Evolutionary conservation across 2,888 invertebrate genomes (phyloP).

Genomic region (Bembecia ichneumoniformis): DNA sequence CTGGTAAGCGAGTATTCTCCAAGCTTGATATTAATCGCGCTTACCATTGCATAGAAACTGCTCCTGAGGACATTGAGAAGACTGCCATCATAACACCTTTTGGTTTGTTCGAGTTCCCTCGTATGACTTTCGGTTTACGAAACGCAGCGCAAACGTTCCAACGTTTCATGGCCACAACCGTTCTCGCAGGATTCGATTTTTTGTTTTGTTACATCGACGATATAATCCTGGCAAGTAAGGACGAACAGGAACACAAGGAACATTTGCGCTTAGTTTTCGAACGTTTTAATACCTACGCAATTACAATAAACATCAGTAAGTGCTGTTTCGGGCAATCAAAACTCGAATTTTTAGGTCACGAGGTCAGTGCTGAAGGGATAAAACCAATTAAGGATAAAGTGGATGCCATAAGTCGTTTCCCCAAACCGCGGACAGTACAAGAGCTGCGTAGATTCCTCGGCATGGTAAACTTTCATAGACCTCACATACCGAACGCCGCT

Average conservation of each 20-base stretch:
- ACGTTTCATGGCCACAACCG: slow-evolving; percentile 17
- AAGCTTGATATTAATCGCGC: no score
- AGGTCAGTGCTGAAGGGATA: neutral
- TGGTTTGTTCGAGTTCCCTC: no score
- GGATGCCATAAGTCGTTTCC: slow-evolving; percentile 3
- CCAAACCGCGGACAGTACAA: slow-evolving; percentile 3
- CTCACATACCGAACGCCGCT: neutral
- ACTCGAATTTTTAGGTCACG: neutral
- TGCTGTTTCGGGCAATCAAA: neutral
- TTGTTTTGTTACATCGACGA: slow-evolving; percentile 6
- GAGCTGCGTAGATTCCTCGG: slow-evolving; percentile 9
- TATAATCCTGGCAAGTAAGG: slow-evolving; percentile 1
- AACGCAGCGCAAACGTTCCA: slow-evolving; percentile 29
- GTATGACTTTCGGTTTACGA: slow-evolving; percentile 7
- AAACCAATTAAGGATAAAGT: slow-evolving; percentile 4
- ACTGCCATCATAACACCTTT: no score
- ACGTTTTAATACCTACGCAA: slow-evolving; percentile 1
- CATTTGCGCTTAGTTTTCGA: slow-evolving; percentile 1
- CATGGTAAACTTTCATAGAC: slow-evolving; percentile 8
- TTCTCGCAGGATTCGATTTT: slow-evolving; percentile 6
- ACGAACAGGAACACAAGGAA: neutral
- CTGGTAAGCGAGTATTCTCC: no score
- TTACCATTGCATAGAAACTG: no score
- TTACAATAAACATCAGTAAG: slow-evolving; percentile 9
- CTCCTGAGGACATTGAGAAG: no score